Evolutionary conservation across 2,113 vertebrate species (phyloP).

Genomic region (Ophiodon elongatus): DNA sequence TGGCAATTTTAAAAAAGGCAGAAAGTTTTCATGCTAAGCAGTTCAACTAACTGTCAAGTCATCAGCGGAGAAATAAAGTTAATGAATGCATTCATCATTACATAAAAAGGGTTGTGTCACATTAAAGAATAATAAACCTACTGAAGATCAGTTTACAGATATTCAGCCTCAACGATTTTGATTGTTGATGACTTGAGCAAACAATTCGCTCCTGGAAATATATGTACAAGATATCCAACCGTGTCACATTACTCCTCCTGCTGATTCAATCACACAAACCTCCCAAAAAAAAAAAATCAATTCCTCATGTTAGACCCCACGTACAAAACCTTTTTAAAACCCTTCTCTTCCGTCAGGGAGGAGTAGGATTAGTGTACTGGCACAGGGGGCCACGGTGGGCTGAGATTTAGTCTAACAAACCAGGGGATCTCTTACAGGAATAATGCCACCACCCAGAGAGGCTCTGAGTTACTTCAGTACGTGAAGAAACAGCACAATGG

Average conservation of each 20-base stretch:
- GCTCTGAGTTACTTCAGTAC: conserved; percentile 37
- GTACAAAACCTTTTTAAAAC: conserved; percentile 63
- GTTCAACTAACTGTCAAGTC: not conserved
- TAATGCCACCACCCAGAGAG: conserved; percentile 64
- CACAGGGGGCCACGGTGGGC: conserved; percentile 46
- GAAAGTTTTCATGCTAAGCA: conserved; percentile 23
- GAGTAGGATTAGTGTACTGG: conserved; percentile 70
- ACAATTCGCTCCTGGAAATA: conserved; percentile 58
- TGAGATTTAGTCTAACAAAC: conserved; percentile 73
- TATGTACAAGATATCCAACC: conserved; percentile 55
- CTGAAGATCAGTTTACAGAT: conserved; percentile 14
- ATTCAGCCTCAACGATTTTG: conserved; percentile 10
- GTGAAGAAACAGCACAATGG: conserved; percentile 29
- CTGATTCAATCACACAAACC: conserved; percentile 77
- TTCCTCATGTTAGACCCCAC: conserved; percentile 59
- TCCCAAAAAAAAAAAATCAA: conserved; percentile 68
- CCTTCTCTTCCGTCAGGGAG: conserved; percentile 62
- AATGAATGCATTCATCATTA: not conserved
- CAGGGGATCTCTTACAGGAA: conserved; percentile 71
- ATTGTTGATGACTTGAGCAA: conserved; percentile 42
- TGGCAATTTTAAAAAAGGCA: conserved; percentile 21
- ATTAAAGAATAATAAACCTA: not conserved
- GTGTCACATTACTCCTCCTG: conserved; percentile 73
- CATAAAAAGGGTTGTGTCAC: not conserved
- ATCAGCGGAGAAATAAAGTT: not conserved